Base-by-base conservation (phyloP, 2,797 vertebrate genomes). In the Acanthurus leucopareius region DNA sequence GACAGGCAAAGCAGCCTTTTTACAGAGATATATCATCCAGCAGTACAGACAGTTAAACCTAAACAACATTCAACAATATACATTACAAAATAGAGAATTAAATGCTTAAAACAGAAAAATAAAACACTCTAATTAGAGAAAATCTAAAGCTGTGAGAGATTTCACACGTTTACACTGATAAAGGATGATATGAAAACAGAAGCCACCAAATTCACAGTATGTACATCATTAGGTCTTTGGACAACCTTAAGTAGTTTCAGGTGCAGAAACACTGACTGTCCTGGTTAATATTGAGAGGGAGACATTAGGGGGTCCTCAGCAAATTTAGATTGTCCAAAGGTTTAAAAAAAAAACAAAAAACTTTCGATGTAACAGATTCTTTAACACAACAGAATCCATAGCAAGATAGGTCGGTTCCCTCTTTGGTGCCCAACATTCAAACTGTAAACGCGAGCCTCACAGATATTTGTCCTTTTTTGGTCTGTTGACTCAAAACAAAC, bases 1-100 rank as follows among this genome's bases (percentile, higher is more conserved):
- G n/a, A 80, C 53, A 38, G 54, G 69, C n/a, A 79, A 76, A 83
- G 62, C 72, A 82, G 52, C 68, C 22, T 22, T 74, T 73, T 59
- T 59, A 72, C 60, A 75, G 75, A 70, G 20, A 84, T 20, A 13
- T 20, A 64, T 69, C 52, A 59, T 69, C 72, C 69, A 66, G 49
- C 38, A 13, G 14, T 53, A 63, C 68, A 75, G 35, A 25, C 67
- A 48, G 40, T 65, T 25, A 75, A 69, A 69, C 40, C 3, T 5
- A 60, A 5, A 62, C n/a, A 57, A 44, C 28, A 32, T 32, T 32
- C 28, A 32, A 4, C 28, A 5, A 71, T 60, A 28, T n/a, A 73
- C 44, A 56, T 44, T 9, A 48, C 7, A 5, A 53, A 53, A 22
- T 13, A 53, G 17, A 54, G 1, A 54, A 9, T 19, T 42, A 10